Base-by-base conservation (phyloP, 2,113 vertebrate species). In the Typhlomys cinereus region DNA sequence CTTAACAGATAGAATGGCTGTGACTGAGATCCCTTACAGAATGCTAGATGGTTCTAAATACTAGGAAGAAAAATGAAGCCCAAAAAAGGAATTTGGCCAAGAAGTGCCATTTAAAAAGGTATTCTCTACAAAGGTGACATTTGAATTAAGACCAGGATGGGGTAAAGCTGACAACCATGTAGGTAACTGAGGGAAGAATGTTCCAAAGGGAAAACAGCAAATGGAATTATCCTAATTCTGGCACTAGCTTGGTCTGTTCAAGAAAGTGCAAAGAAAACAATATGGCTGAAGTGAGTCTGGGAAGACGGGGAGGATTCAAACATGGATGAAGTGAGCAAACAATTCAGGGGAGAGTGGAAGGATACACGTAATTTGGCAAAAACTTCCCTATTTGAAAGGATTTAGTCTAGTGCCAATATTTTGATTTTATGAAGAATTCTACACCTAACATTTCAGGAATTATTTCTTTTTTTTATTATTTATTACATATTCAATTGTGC, bases 1-100 rank as follows among this genome's bases (percentile, higher is more conserved):
- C 82, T 95, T 90, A 81, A 59, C 66, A 90, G 94, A 89, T 73
- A 92, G 76, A 95, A 41, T 92, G 91, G 41, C 91, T 87, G 52
- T 78, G 92, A 93, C 82, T 4, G 15, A 73, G 62, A 23, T 39
- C 93, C 52, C 59, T 21, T 5, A 23, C n/a, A 93, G 69, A 69
- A 67, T 88, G 20, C 89, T 90, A 85, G 73, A 66, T 46, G 46
- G 70, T 50, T 14, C 66, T 82, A 82, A 88, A 50, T 23, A 8
- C n/a, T 61, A 52, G 31, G 41, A 41, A 79, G 46, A 89, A 85
- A 93, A 94, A 85, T 57, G 69, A 90, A 95, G 69, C 23, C 54
- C 81, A 54, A 36, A 50, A 75, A 84, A 80, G 1, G 10, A 93
- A 5, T 17, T 50, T 23, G 46, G 50, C 25, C 41, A 50, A 85